phyloP scores from a whole-genome alignment of 2,113 vertebrate genomes.

The Platichthys stellatus region DNA sequence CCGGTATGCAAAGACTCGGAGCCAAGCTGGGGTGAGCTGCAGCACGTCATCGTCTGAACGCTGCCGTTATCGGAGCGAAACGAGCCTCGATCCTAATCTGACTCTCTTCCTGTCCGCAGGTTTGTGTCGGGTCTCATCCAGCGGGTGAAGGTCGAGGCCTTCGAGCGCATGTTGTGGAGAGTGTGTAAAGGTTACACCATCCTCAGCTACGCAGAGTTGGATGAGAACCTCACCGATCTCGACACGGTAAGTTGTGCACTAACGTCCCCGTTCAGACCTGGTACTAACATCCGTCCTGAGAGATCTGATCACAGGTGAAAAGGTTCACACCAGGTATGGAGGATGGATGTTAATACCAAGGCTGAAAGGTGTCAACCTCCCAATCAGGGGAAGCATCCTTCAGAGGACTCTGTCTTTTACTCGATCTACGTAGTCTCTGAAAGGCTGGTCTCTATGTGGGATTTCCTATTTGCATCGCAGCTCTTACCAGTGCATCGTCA shows the following conservation, averaged over 20 bases:
- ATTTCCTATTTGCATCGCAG: no score
- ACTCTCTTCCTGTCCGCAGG: slow-evolving; percentile 69
- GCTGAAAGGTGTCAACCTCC: no score
- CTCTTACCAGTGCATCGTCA: no score
- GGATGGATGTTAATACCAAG: no score
- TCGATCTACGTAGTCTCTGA: no score
- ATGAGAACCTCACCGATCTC: slow-evolving; percentile 88
- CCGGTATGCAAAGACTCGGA: slow-evolving; percentile 92
- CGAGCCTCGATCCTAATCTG: not conserved
- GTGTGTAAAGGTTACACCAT: slow-evolving; percentile 96
- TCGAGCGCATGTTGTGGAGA: slow-evolving; percentile 96
- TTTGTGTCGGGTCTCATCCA: slow-evolving; percentile 95
- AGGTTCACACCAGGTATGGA: no score
- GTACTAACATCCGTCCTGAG: no score
- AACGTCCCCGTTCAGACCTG: no score
- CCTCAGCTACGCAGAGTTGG: slow-evolving; percentile 91
- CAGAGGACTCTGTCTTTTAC: no score
- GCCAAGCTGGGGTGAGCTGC: slow-evolving; percentile 93
- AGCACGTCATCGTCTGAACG: not conserved
- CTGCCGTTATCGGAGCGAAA: not conserved
- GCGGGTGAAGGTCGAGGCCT: slow-evolving; percentile 91
- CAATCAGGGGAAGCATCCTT: no score
- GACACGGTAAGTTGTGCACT: slow-evolving; percentile 87
- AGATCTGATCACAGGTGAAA: no score
- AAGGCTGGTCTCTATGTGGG: no score